phyloP scores from a whole-genome alignment of 53 echinoderm and acorn worm species.

The Temnopleurus reevesii region DNA sequence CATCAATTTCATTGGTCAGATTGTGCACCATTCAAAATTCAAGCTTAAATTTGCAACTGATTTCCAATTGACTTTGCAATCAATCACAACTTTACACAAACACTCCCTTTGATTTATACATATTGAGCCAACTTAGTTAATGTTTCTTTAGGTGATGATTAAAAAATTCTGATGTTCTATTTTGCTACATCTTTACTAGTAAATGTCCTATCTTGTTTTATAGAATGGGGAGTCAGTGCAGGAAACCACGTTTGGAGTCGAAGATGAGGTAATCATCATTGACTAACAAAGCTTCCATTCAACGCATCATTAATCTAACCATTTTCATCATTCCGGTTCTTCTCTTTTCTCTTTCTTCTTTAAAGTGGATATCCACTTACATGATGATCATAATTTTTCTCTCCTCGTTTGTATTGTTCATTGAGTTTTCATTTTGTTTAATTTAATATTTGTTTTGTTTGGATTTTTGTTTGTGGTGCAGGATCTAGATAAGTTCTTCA shows the following conservation, averaged over 20 bases:
- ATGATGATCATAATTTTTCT: neutral
- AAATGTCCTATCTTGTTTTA: neutral
- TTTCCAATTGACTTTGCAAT: too few relatives aligned
- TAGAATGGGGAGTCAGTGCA: neutral
- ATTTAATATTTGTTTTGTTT: neutral
- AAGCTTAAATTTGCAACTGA: too few relatives aligned
- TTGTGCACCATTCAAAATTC: too few relatives aligned
- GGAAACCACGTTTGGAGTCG: conserved; percentile 21
- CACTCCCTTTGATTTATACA: too few relatives aligned
- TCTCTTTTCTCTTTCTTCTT: neutral
- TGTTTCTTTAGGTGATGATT: neutral
- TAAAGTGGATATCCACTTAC: neutral
- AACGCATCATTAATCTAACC: conserved; percentile 18
- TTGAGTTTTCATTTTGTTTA: neutral
- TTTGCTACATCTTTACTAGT: neutral
- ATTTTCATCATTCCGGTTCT: conserved; percentile 16
- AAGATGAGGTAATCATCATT: conserved; percentile 25
- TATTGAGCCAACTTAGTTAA: too few relatives aligned
- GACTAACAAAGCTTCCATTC: neutral
- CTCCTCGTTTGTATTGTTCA: neutral
- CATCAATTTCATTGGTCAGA: too few relatives aligned
- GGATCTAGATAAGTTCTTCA: neutral
- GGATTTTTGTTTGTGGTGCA: conserved; percentile 11
- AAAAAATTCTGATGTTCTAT: neutral
- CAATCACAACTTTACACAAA: too few relatives aligned